These are phyloP conservation scores for Erebia epiphron DNA, from an alignment of 2,888 invertebrate genomes.

Conservation along the genomic window DNA sequence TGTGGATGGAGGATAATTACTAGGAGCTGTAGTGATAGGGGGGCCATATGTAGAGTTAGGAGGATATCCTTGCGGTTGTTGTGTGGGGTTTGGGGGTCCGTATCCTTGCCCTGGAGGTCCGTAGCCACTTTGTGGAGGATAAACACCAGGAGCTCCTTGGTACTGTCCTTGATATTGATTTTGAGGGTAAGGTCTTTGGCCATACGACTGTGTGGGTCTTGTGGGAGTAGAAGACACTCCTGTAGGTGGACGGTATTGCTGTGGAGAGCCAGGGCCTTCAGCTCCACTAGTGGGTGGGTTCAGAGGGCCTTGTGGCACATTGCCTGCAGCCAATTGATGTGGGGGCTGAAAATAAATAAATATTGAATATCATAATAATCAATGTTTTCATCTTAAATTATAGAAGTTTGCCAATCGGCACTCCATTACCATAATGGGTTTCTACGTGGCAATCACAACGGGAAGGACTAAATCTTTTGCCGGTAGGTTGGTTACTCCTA, in stretches of 20 bases:
- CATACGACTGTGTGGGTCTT: slow-evolving; percentile 86
- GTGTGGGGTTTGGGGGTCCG: slow-evolving; percentile 84
- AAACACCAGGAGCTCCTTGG: slow-evolving; percentile 81
- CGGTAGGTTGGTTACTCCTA: no score
- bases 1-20: slow-evolving; percentile 82
- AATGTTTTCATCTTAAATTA: no score
- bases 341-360: slow-evolving; percentile 71
- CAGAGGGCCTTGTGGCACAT: slow-evolving; percentile 68
- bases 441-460: no score
- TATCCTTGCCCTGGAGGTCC: slow-evolving; percentile 86
- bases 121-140: slow-evolving; percentile 87
- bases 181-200: slow-evolving; percentile 86
- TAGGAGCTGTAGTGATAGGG: slow-evolving; percentile 83
- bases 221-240: slow-evolving; percentile 81
- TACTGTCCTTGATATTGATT: slow-evolving; percentile 85
- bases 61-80: slow-evolving; percentile 86
- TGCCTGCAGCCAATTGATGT: slow-evolving; percentile 81
- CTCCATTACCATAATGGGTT: no score
- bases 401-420: no score
- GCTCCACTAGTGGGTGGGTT: slow-evolving; percentile 67
- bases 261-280: slow-evolving; percentile 70
- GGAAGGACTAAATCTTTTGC: no score
- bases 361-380: background rate
- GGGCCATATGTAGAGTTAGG: slow-evolving; percentile 85
- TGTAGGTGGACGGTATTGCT: slow-evolving; percentile 75